Evolutionary conservation across 2,888 invertebrate species (phyloP).

Genomic region (Eretmocerus hayati): DNA sequence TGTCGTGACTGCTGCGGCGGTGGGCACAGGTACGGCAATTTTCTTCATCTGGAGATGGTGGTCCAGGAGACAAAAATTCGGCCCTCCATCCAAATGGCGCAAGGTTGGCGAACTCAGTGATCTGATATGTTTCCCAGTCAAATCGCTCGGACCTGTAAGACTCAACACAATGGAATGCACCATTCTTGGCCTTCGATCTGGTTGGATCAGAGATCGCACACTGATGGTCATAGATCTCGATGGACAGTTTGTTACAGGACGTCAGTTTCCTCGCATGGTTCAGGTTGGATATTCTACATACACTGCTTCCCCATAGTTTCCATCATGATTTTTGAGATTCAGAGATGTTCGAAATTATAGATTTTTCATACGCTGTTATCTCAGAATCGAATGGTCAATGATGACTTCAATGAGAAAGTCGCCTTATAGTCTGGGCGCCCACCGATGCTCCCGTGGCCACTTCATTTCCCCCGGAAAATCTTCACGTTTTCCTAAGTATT

Average conservation of each 20-base stretch:
- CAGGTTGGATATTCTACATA: slow-evolving; percentile 36
- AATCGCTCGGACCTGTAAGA: slow-evolving; percentile 53
- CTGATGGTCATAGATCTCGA: slow-evolving; percentile 55
- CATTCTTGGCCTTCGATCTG: slow-evolving; percentile 51
- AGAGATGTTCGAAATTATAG: too few relatives aligned
- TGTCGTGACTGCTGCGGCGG: slow-evolving; percentile 34
- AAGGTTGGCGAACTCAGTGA: slow-evolving; percentile 54
- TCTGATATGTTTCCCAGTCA: slow-evolving; percentile 54
- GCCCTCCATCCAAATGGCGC: slow-evolving; percentile 51
- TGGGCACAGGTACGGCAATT: slow-evolving; percentile 37
- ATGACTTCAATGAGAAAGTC: too few relatives aligned
- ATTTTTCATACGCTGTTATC: too few relatives aligned
- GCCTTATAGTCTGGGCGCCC: too few relatives aligned
- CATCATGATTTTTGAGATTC: too few relatives aligned
- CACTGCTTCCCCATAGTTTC: too few relatives aligned
- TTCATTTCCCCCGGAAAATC: too few relatives aligned
- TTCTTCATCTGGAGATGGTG: slow-evolving; percentile 34
- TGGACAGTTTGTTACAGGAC: slow-evolving; percentile 54
- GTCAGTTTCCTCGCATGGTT: slow-evolving; percentile 53
- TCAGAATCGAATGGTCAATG: too few relatives aligned
- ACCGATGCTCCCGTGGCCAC: too few relatives aligned
- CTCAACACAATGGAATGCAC: slow-evolving; percentile 51
- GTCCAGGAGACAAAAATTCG: slow-evolving; percentile 28
- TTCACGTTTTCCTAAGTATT: too few relatives aligned
- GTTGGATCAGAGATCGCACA: slow-evolving; percentile 54